A percentile compares a stretch with the other conserved stretches of the same genome.
These are phyloP conservation scores for Scaptomyza pallida DNA, from an alignment of 1,140 invertebrate genomes.

Conservation along the genomic window DNA sequence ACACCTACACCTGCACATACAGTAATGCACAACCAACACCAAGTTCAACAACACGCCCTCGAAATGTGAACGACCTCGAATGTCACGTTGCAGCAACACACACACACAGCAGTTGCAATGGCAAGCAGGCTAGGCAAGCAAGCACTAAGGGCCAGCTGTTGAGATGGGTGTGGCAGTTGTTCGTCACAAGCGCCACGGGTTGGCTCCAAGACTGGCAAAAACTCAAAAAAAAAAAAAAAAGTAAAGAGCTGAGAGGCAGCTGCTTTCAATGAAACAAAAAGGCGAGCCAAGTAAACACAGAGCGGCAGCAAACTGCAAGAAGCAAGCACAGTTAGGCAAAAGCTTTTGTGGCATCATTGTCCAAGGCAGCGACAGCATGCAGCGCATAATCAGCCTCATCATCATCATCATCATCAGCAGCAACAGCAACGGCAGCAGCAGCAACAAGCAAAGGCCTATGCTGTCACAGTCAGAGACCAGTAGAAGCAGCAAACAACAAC, in stretches of 20 bases:
- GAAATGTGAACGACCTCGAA: constrained; percentile 82
- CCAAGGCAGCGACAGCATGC: constrained; percentile 66
- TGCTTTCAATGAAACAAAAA: constrained; percentile 71
- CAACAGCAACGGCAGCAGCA: constrained; percentile 20
- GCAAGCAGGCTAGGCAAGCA: not conserved
- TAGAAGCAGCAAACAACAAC: constrained; percentile 5
- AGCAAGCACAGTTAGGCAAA: constrained; percentile 22
- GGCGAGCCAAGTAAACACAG: constrained; percentile 41
- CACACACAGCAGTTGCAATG: constrained; percentile 11
- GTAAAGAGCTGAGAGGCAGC: constrained; percentile 36
- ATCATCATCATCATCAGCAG: constrained; percentile 44
- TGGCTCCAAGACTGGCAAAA: constrained; percentile 58
- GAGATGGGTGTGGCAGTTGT: constrained; percentile 46
- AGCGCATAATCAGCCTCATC: constrained; percentile 80
- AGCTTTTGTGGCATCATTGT: constrained; percentile 69
- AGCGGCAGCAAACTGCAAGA: constrained; percentile 33
- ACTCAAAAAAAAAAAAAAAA: not conserved
- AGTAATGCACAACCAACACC: constrained; percentile 32
- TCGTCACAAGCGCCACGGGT: constrained; percentile 56
- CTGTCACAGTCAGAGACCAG: constrained; percentile 31
- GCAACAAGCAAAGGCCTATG: constrained; percentile 19
- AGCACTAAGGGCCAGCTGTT: not conserved
- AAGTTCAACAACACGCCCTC: constrained; percentile 83
- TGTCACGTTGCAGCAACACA: constrained; percentile 72
- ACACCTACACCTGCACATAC: not conserved